Percentiles rank a stretch among this genome's conserved stretches.
Evolutionary conservation across 2,888 invertebrate genomes (phyloP).

Genomic region (Beris chalybata): DNA sequence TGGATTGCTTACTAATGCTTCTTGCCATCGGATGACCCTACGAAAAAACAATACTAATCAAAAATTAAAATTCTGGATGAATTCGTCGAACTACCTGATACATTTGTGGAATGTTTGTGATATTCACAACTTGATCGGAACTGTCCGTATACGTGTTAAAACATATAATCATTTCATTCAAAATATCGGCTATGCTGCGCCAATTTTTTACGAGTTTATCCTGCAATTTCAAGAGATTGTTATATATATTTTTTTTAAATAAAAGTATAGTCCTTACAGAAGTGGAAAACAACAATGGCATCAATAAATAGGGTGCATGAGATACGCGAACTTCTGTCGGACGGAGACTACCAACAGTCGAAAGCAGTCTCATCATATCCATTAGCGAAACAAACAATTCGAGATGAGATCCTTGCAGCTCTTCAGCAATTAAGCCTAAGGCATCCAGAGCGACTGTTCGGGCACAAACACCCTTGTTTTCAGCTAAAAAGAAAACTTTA

Average conservation of each 20-base stretch:
- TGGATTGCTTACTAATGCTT: not conserved
- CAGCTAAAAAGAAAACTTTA: constrained; percentile 22
- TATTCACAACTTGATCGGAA: not conserved
- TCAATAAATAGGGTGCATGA: constrained; percentile 37
- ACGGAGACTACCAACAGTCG: constrained; percentile 36
- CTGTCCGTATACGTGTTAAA: constrained; percentile 11
- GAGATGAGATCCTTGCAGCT: constrained; percentile 32
- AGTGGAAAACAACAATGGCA: constrained; percentile 36
- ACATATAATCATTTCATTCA: constrained; percentile 37
- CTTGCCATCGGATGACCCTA: constrained; percentile 13
- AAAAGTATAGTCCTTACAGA: constrained; percentile 13
- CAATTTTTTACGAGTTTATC: constrained; percentile 34
- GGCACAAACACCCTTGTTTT: constrained; percentile 35
- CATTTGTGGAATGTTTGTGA: not conserved
- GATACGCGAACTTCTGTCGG: constrained; percentile 38
- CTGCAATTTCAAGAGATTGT: not conserved
- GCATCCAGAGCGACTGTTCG: constrained; percentile 38
- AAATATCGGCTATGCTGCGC: constrained; percentile 35
- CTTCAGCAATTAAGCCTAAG: constrained; percentile 34
- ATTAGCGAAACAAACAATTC: constrained; percentile 33
- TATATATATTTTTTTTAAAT: not conserved
- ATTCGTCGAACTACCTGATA: constrained; percentile 11
- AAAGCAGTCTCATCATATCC: constrained; percentile 37
- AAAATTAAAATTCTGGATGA: not conserved
- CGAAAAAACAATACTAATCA: not conserved